These are phyloP conservation scores for Scaptomyza reducta DNA, from an alignment of 2,888 invertebrate genomes.

Conservation along the genomic window DNA sequence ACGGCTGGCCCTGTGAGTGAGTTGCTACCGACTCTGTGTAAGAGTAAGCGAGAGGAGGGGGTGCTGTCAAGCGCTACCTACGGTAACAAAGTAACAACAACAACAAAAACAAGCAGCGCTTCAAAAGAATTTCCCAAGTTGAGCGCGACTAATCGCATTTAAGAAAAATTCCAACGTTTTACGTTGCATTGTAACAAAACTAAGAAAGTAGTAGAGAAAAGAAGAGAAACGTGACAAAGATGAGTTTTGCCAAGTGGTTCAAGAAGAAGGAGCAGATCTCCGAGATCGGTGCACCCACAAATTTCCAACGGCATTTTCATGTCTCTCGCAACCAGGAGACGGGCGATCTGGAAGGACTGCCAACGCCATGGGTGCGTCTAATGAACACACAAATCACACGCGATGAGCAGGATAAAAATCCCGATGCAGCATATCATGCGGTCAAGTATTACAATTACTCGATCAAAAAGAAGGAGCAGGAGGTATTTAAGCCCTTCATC, in stretches of 20 bases:
- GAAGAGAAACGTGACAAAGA: slow-evolving; percentile 60
- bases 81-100: slow-evolving; percentile 60
- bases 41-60: slow-evolving; percentile 28
- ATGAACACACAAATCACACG: slow-evolving; percentile 93
- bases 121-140: slow-evolving; percentile 13
- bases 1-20: slow-evolving; percentile 71
- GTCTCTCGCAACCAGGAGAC: slow-evolving; percentile 93
- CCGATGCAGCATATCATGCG: slow-evolving; percentile 94
- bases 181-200: slow-evolving; percentile 1
- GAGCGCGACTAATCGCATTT: slow-evolving; percentile 63
- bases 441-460: slow-evolving; percentile 95
- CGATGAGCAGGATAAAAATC: slow-evolving; percentile 95
- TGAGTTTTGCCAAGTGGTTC: slow-evolving; percentile 83
- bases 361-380: slow-evolving; percentile 91
- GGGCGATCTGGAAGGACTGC: slow-evolving; percentile 93
- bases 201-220: slow-evolving; percentile 6
- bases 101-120: slow-evolving; percentile 37
- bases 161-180: slow-evolving; percentile 57
- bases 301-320: slow-evolving; percentile 93
- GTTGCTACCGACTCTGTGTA: slow-evolving; percentile 29
- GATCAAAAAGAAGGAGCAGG: slow-evolving; percentile 91
- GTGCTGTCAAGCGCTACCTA: slow-evolving; percentile 59
- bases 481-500: slow-evolving; percentile 91
- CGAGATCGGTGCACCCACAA: slow-evolving; percentile 92
- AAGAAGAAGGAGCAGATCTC: slow-evolving; percentile 84